phyloP scores from a whole-genome alignment of 2,888 invertebrate genomes.

The Pegoplata infirma region DNA sequence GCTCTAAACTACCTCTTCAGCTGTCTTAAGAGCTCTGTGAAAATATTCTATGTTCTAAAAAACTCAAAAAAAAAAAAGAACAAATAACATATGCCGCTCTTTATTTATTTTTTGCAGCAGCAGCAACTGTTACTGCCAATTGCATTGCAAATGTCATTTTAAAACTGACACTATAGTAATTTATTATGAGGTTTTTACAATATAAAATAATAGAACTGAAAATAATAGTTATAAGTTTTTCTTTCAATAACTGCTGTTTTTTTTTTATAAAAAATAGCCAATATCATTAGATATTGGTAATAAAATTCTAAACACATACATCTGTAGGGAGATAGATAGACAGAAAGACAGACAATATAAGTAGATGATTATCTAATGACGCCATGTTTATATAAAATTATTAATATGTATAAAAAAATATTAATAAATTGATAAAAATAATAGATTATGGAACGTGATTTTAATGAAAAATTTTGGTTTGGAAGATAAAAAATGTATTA shows the following conservation, averaged over 20 bases:
- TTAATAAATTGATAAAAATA: neutral
- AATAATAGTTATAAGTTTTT: conserved; percentile 17
- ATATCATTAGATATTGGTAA: conserved; percentile 37
- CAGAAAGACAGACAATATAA: neutral
- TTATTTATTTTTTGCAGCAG: conserved; percentile 1
- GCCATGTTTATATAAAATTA: conserved; percentile 11
- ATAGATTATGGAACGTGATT: neutral
- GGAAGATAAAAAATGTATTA: too few relatives aligned
- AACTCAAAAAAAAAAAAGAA: too few relatives aligned
- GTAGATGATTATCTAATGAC: conserved; percentile 16
- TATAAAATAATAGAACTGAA: conserved; percentile 21
- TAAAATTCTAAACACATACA: conserved; percentile 43
- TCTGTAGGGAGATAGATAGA: neutral
- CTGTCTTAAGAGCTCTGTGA: neutral
- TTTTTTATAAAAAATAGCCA: conserved; percentile 12
- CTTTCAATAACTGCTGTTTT: conserved; percentile 3
- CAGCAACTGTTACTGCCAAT: conserved; percentile 36
- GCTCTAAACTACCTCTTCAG: neutral
- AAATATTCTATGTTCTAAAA: neutral
- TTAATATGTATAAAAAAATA: neutral
- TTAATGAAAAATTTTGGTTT: neutral
- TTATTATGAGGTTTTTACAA: conserved; percentile 39
- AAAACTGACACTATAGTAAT: conserved; percentile 38
- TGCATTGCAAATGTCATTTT: conserved; percentile 50
- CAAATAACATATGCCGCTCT: conserved; percentile 42